Evolutionary conservation across 1,140 invertebrate species (phyloP), one percentile per base, ranked within the genome.

Genomic region (Macrobrachium nipponense): DNA sequence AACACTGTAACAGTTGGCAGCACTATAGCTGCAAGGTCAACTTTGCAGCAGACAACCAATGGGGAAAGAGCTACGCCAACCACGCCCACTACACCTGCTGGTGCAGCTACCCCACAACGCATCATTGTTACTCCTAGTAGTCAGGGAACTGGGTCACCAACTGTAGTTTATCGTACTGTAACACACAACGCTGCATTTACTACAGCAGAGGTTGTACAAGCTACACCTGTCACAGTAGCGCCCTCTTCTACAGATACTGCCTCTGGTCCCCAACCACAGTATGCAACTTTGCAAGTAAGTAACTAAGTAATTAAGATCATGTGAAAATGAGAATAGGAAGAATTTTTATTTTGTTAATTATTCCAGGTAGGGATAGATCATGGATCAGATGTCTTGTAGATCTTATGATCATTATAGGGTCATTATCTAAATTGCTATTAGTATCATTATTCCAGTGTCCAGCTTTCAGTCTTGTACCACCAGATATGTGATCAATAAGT

Each of bases 151-250:
- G 78, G 88, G 15, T 82, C 88, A 20, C 78, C 89, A 82, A 89
- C 88, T 14, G 78, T 89, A 43, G 89, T 77, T 82, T 89, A 68
- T 84, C 86, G 72, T 68, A 89, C 86, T 82, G 86, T 76, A 15
- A 73, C 80, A 14, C 73, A 80, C 27, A 84, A 82, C 43, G 62
- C 89, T 73, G 75, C 79, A 61, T 80, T 91, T 90, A 83, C 90
- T 90, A 73, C 91, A 90, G 73, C 90, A 89, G 82, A 91, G 90
- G 81, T 89, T 90, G 87, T 90, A 85, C 90, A 93, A 80, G 90
- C 92, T 20, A 92, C 92, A 89, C 91, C 93, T n/a, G 91, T 77
- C 89, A 90, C 27, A 86, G 91, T 81, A 91, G 58, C 85, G 15
- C 68, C 86, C 7, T 12, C 59, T 11, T 61, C 75, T 43, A 11